These are phyloP conservation scores for Netelia inedita DNA, from an alignment of 2,888 invertebrate genomes.

Conservation along the genomic window DNA sequence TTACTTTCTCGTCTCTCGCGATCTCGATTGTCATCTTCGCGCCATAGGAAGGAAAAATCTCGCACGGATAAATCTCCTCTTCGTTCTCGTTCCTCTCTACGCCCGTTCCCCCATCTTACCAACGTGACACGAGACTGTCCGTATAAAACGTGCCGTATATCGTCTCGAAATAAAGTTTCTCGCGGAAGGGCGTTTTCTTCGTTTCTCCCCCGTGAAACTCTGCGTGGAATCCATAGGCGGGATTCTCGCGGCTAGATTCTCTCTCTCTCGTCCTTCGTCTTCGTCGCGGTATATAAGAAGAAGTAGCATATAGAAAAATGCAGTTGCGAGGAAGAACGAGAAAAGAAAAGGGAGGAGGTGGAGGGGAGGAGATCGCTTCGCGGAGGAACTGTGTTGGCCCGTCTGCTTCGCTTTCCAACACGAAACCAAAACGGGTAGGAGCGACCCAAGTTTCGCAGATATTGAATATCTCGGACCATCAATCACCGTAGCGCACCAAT, in stretches of 20 bases:
- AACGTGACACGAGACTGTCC: conserved; percentile 12
- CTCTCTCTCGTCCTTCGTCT: background rate
- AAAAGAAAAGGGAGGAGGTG: conserved; percentile 9
- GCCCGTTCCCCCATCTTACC: background rate
- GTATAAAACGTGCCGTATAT: conserved; percentile 45
- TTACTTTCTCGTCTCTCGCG: background rate
- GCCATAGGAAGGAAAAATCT: conserved; percentile 24
- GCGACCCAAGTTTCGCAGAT: conserved; percentile 78
- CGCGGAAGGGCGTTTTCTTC: conserved; percentile 13
- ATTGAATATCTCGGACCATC: conserved; percentile 84
- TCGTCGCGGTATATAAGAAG: conserved; percentile 21
- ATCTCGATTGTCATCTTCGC: conserved; percentile 22
- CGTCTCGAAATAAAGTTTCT: conserved; percentile 49
- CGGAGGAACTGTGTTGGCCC: conserved; percentile 44
- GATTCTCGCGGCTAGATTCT: conserved; percentile 23
- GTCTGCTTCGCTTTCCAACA: conserved; percentile 59
- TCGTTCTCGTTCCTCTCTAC: background rate
- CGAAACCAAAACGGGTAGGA: conserved; percentile 15
- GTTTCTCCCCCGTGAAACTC: conserved; percentile 24
- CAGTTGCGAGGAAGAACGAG: conserved; percentile 25
- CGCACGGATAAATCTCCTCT: conserved; percentile 43
- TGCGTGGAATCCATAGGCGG: conserved; percentile 16
- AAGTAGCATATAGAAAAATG: background rate
- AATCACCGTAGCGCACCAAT: conserved; percentile 81
- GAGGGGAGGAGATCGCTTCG: conserved; percentile 27